Evolutionary conservation across 2,797 vertebrate species (phyloP), one percentile per base, ranked within the genome.

Genomic region (Myotis vivesi): DNA sequence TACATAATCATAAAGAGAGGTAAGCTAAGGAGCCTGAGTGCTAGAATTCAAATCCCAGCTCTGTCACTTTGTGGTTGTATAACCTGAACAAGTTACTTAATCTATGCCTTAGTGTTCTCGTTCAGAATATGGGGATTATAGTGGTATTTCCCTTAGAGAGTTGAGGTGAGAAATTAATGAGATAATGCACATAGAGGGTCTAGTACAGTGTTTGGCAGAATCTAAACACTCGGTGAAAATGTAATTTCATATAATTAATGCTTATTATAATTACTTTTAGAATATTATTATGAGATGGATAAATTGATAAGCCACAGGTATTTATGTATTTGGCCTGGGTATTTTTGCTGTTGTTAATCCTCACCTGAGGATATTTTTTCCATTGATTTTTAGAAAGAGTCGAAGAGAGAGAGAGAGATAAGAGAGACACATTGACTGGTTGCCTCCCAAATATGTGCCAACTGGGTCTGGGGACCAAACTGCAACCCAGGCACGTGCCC

Each of bases 221-320:
- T 87, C 75, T 92, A 66, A 95, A 55, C 44, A 86, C 23, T 83
- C 33, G 16, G 0, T 64, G 33, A 75, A 76, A 57, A 46, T 44
- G 46, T 51, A 68, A 79, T 91, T 7, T 49, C 44, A 75, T 36
- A 44, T 82, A 94, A 82, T 83, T 83, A 83, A 87, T 92, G 13
- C 51, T 81, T 82, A 76, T 64, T 93, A 20, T 71, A 90, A 91
- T 87, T 73, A 66, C 36, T 82, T 77, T 92, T 83, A 90, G 25
- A 51, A 76, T 77, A 33, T 66, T 88, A 62, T 57, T 23, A 66
- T 77, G 59, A 95, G 92, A 81, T 44, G 89, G 46, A 87, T 44
- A 87, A 86, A 71, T 84, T 86, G 89, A 41, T 79, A 82, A 79
- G 64, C 76, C 49, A 80, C 12, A 23, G 19, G 4, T 82, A 2